Conservation (phyloP, 2,113 vertebrate genomes). For the Dinomys branickii region DNA sequence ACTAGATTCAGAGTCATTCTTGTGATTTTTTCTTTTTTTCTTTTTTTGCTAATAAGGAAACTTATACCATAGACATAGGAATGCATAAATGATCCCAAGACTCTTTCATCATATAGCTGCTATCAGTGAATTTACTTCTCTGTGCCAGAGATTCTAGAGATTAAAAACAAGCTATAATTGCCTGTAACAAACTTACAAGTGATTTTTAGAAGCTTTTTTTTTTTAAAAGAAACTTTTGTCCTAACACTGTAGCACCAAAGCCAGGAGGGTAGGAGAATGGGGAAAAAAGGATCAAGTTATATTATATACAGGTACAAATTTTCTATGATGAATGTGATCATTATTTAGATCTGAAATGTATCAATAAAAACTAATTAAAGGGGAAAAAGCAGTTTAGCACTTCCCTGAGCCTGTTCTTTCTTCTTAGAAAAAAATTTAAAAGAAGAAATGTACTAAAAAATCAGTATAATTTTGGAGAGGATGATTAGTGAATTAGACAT, state of each 20-base stretch:
- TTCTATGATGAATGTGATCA: not conserved
- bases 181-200: slow-evolving; percentile 11
- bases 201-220: not conserved
- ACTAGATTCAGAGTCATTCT: not conserved
- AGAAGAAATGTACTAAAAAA: not conserved
- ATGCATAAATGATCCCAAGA: not conserved
- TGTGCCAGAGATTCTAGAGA: not conserved
- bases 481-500: not conserved
- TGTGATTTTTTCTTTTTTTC: slow-evolving; percentile 14
- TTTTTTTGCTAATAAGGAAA: not conserved
- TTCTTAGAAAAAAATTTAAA: slow-evolving; percentile 47
- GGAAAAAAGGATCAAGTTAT: not conserved
- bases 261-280: not conserved
- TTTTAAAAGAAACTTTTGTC: not conserved
- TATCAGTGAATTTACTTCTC: not conserved
- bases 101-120: not conserved
- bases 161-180: not conserved
- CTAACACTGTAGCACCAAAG: not conserved
- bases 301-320: not conserved
- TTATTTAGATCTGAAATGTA: not conserved
- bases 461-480: not conserved
- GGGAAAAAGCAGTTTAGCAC: not conserved
- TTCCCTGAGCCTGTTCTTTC: not conserved
- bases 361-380: not conserved
- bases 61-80: not conserved